Conservation (phyloP, 2,797 vertebrate genomes). For the Urosaurus nigricauda region DNA sequence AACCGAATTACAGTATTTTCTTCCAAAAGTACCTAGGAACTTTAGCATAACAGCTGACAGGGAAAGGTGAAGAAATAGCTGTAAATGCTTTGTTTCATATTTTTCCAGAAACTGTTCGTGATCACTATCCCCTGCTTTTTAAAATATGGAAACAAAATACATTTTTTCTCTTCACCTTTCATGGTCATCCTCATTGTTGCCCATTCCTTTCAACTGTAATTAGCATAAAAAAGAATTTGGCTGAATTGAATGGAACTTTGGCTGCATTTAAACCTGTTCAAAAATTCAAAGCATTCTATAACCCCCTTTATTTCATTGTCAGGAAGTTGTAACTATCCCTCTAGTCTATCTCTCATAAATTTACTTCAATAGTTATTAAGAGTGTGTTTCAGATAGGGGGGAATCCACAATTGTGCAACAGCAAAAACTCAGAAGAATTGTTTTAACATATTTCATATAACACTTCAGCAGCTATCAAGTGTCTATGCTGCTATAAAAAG, state of each 20-base stretch:
- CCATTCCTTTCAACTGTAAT: not conserved
- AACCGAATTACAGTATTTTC: not conserved
- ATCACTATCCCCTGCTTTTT: not conserved
- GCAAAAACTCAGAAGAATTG: not conserved
- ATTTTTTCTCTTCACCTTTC: not conserved
- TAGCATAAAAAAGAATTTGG: constrained; percentile 1
- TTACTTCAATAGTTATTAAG: not conserved
- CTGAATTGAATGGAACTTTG: not conserved
- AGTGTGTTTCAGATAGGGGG: not conserved
- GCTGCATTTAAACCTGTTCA: not conserved
- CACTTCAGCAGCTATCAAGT: not conserved
- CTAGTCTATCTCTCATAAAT: not conserved
- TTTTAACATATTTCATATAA: not conserved
- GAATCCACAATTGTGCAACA: not conserved
- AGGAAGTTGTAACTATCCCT: not conserved
- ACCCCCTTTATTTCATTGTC: not conserved
- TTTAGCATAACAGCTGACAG: not conserved
- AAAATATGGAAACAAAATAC: not conserved
- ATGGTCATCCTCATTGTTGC: not conserved
- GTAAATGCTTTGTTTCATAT: not conserved
- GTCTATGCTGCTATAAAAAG: not conserved
- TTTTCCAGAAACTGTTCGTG: not conserved
- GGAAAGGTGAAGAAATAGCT: not conserved
- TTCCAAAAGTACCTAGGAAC: not conserved
- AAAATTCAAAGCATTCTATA: not conserved